Conservation (phyloP, 2,113 vertebrate species). For the Hystrix cristata region DNA sequence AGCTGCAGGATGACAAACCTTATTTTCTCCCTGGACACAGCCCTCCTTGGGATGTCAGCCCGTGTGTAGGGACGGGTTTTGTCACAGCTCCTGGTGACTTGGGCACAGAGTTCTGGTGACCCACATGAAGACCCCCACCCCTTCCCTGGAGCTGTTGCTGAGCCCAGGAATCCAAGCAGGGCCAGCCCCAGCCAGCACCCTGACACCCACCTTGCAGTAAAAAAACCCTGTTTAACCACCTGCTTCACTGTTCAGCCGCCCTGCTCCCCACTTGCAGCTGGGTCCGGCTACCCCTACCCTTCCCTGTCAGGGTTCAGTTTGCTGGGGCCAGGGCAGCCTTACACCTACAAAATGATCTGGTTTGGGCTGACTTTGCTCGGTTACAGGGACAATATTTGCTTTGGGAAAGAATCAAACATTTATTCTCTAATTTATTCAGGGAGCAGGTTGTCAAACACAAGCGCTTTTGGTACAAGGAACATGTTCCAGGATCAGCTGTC, state of each 20-base stretch:
- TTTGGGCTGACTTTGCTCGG: background rate
- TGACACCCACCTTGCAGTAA: too few species aligned
- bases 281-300: rapidly evolving
- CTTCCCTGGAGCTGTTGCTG: background rate
- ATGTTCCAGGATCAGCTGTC: background rate
- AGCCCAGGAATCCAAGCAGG: background rate
- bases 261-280: background rate
- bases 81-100: background rate
- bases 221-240: background rate
- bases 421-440: slow-evolving; percentile 69
- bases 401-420: slow-evolving; percentile 60
- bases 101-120: background rate
- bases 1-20: rapidly evolving
- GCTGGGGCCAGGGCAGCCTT: background rate
- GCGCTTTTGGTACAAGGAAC: background rate
- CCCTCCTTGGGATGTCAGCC: background rate
- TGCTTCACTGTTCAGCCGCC: rapidly evolving
- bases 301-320: background rate
- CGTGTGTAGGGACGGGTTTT: background rate
- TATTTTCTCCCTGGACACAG: background rate
- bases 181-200: background rate
- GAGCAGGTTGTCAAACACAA: background rate
- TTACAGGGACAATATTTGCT: slow-evolving; percentile 59
- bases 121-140: background rate
- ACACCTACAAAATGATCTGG: background rate